A percentile compares a stretch with the other conserved stretches of the same genome.
phyloP scores from a whole-genome alignment of 2,888 invertebrate genomes.

The Chymomyza caudatula region DNA sequence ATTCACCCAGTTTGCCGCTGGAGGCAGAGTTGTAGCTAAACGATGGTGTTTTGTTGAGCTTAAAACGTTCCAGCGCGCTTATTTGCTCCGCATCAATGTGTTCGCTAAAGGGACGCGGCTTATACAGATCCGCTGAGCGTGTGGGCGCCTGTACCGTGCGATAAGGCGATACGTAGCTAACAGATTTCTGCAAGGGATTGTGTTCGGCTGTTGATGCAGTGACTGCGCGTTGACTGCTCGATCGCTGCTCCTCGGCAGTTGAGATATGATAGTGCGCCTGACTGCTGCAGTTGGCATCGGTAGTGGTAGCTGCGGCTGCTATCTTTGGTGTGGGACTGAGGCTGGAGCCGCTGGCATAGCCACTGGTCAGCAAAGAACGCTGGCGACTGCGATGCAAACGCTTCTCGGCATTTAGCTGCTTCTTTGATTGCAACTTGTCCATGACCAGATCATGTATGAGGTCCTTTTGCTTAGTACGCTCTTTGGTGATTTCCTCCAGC shows the following conservation, averaged over 20 bases:
- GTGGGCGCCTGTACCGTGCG: conserved; percentile 49
- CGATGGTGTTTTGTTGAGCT: conserved; percentile 76
- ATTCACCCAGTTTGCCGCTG: conserved; percentile 35
- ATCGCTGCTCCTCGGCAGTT: conserved; percentile 51
- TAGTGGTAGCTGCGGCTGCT: conserved; percentile 67
- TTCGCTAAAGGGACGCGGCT: conserved; percentile 76
- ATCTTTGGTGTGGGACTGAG: conserved; percentile 76
- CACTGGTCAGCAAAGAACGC: conserved; percentile 76
- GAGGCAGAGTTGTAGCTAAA: conserved; percentile 58
- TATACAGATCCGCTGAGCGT: conserved; percentile 50
- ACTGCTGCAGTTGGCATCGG: conserved; percentile 73
- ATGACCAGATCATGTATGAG: conserved; percentile 90
- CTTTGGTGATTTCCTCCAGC: conserved; percentile 87
- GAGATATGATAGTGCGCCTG: conserved; percentile 76
- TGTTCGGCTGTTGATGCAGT: conserved; percentile 43
- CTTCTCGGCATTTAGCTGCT: conserved; percentile 82
- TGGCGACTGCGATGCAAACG: conserved; percentile 82
- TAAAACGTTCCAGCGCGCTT: conserved; percentile 61
- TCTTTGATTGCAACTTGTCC: conserved; percentile 86
- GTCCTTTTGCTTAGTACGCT: conserved; percentile 89
- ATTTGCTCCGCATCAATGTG: conserved; percentile 67
- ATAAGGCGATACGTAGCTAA: conserved; percentile 69
- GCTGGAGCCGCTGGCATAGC: conserved; percentile 73
- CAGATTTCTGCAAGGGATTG: conserved; percentile 63
- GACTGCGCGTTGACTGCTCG: background rate